These are phyloP conservation scores for Ceriagrion tenellum DNA, from an alignment of 2,888 invertebrate genomes.

Conservation along the genomic window DNA sequence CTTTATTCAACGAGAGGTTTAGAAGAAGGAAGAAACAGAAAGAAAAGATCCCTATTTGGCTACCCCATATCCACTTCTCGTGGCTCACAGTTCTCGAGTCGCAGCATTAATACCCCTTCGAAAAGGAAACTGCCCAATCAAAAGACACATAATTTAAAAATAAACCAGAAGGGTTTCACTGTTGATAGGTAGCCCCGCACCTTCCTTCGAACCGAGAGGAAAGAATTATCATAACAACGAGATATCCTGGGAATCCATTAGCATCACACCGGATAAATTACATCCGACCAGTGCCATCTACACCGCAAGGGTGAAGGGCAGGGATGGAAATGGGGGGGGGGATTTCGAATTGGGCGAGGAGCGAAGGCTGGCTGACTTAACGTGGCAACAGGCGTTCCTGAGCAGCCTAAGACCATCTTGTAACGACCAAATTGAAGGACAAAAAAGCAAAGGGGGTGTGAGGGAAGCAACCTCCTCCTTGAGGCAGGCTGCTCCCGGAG, in stretches of 20 bases:
- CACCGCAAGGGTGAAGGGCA: not conserved
- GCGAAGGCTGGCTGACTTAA: not conserved
- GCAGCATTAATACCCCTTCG: no score
- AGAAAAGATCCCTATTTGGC: no score
- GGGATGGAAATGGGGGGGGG: not conserved
- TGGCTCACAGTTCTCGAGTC: no score
- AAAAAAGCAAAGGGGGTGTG: not conserved
- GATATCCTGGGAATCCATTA: not conserved
- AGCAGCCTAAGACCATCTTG: not conserved
- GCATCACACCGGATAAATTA: not conserved
- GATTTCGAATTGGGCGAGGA: not conserved
- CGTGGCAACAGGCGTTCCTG: not conserved
- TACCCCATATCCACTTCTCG: no score
- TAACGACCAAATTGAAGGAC: not conserved
- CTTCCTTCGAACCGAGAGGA: not conserved
- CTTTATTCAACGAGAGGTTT: no score
- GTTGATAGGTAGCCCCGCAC: not conserved
- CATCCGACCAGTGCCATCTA: not conserved
- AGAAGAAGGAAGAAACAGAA: no score
- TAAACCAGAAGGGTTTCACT: not conserved
- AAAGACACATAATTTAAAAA: not conserved
- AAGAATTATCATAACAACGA: not conserved
- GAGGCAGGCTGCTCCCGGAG: not conserved
- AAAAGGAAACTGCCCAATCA: not conserved
- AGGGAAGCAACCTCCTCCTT: not conserved